Conservation (phyloP, 2,113 vertebrate species). For the Xiphophorus hellerii region DNA sequence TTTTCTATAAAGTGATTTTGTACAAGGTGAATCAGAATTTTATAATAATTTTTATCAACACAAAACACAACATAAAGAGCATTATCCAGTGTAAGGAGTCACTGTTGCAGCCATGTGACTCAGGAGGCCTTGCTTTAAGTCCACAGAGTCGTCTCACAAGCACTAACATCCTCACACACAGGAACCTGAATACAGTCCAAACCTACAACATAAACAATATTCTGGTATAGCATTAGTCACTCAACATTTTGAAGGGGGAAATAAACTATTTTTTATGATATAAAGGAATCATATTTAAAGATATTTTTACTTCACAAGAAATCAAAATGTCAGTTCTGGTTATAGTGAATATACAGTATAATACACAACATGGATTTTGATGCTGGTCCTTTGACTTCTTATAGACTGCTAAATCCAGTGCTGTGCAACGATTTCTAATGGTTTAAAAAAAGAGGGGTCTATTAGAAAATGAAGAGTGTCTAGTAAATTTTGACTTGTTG, state of each 20-base stretch:
- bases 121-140: slow-evolving; percentile 32
- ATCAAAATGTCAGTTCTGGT: slow-evolving; percentile 66
- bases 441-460: slow-evolving; percentile 86
- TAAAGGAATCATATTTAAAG: slow-evolving; percentile 92
- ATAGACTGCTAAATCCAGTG: slow-evolving; percentile 87
- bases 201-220: slow-evolving; percentile 22
- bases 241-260: slow-evolving; percentile 81
- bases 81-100: slow-evolving; percentile 37
- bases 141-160: slow-evolving; percentile 19
- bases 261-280: slow-evolving; percentile 98
- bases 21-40: slow-evolving; percentile 89
- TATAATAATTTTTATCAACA: slow-evolving; percentile 99
- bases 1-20: slow-evolving; percentile 99
- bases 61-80: slow-evolving; percentile 81
- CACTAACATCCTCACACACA: slow-evolving; percentile 6
- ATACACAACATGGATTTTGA: slow-evolving; percentile 9
- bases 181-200: slow-evolving; percentile 34
- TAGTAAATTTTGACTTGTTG: slow-evolving; percentile 91
- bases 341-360: slow-evolving; percentile 52
- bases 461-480: slow-evolving; percentile 71
- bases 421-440: slow-evolving; percentile 91
- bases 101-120: slow-evolving; percentile 13
- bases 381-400: slow-evolving; percentile 83
- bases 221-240: slow-evolving; percentile 85
- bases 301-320: slow-evolving; percentile 96